Conservation (phyloP, 2,113 vertebrate species). For the Probosciger aterrimus region DNA sequence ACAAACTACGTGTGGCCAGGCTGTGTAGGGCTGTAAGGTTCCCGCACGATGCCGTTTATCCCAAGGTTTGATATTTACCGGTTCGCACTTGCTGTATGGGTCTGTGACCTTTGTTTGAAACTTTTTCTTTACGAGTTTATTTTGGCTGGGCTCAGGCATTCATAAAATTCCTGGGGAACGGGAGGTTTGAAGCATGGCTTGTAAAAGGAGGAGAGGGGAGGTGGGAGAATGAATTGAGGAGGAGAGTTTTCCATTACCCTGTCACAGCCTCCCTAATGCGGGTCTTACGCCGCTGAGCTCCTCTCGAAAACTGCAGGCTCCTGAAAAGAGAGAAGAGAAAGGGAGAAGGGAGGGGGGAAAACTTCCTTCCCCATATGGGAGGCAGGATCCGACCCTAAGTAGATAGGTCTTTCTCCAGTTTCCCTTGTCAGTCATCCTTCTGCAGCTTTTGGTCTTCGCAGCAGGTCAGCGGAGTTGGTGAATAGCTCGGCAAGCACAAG, state of each 20-base stretch:
- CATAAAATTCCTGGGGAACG: slow-evolving; percentile 83
- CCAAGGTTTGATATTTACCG: slow-evolving; percentile 66
- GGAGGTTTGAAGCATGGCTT: slow-evolving; percentile 77
- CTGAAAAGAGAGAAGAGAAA: slow-evolving; percentile 40
- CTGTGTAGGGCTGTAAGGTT: not conserved
- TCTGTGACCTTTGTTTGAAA: slow-evolving; percentile 80
- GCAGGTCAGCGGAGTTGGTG: slow-evolving; percentile 80
- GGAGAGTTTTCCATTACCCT: slow-evolving; percentile 69
- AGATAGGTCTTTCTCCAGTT: slow-evolving; percentile 80
- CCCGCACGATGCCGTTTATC: not conserved
- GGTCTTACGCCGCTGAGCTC: slow-evolving; percentile 43
- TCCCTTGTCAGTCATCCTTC: slow-evolving; percentile 85
- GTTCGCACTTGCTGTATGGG: slow-evolving; percentile 75
- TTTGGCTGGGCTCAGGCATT: slow-evolving; percentile 82
- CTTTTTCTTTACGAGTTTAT: slow-evolving; percentile 81
- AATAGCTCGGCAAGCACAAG: slow-evolving; percentile 77
- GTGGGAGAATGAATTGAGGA: slow-evolving; percentile 57
- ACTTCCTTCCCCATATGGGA: not conserved
- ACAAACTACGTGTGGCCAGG: fast-evolving
- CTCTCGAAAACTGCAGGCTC: slow-evolving; percentile 30
- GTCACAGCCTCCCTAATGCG: slow-evolving; percentile 51
- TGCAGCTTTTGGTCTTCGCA: slow-evolving; percentile 80
- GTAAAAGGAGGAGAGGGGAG: slow-evolving; percentile 78
- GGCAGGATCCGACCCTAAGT: slow-evolving; percentile 21
- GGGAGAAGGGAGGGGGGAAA: not conserved